Evolutionary conservation across 30 jellyfish, hydroid and myxozoan species (phyloP).

Genomic region (Aurelia aurita complex sp. Pacific): DNA sequence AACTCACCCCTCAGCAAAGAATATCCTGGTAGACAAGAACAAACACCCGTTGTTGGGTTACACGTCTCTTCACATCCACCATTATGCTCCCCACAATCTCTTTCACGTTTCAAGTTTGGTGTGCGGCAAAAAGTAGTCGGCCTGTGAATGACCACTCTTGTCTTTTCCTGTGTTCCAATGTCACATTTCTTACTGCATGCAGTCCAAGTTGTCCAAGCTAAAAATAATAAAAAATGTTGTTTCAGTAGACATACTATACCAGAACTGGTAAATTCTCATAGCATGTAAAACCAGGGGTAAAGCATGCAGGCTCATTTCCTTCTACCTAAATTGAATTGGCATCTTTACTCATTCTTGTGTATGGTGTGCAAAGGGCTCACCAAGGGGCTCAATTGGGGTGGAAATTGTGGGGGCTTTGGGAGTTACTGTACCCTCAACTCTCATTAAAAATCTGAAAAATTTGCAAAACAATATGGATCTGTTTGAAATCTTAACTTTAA

Average conservation of each 20-base stretch:
- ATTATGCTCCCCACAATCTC: conserved; percentile 57
- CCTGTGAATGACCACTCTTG: conserved; percentile 7
- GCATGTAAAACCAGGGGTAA: background rate
- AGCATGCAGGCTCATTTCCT: background rate
- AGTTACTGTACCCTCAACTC: too few species aligned
- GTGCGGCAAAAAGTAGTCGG: conserved; percentile 27
- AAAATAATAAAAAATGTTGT: background rate
- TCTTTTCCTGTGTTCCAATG: conserved; percentile 29
- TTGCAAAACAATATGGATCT: too few species aligned
- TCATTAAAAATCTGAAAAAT: too few species aligned
- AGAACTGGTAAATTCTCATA: background rate
- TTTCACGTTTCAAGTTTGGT: conserved; percentile 38
- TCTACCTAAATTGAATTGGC: too few species aligned
- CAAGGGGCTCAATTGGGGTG: too few species aligned
- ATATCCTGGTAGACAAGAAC: conserved; percentile 60
- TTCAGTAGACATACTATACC: background rate
- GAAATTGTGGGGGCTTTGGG: too few species aligned
- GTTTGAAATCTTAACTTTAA: too few species aligned
- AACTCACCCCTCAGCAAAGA: conserved; percentile 43
- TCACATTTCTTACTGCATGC: conserved; percentile 15
- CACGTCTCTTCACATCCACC: conserved; percentile 71
- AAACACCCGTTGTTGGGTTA: conserved; percentile 24
- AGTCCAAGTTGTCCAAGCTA: conserved; percentile 61
- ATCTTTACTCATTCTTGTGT: too few species aligned
- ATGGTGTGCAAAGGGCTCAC: too few species aligned